Evolutionary conservation across 2,113 vertebrate genomes (phyloP).

Genomic region (Actenoides hombroni): DNA sequence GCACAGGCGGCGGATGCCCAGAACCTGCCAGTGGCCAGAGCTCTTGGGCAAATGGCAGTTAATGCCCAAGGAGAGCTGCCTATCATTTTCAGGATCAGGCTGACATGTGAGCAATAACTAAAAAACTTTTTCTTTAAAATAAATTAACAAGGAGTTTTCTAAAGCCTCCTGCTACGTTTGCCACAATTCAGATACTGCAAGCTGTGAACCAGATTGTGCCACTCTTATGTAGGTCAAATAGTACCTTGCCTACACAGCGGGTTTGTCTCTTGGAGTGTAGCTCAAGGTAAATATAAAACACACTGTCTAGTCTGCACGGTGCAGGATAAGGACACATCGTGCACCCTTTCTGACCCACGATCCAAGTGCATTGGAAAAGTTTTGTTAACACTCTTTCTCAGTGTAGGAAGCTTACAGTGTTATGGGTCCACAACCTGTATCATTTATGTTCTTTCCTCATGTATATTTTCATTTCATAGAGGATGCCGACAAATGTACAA

Average conservation of each 20-base stretch:
- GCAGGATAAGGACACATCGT: neutral
- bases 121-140: neutral
- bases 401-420: neutral
- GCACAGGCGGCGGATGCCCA: neutral
- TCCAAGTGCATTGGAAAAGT: neutral
- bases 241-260: neutral
- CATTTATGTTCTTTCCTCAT: neutral
- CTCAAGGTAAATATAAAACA: neutral
- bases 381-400: neutral
- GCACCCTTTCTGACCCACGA: neutral
- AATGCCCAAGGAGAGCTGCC: neutral
- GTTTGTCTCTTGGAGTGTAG: neutral
- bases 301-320: neutral
- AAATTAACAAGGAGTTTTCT: neutral
- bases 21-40: neutral
- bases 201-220: slow-evolving; percentile 30
- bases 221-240: slow-evolving; percentile 12
- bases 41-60: neutral
- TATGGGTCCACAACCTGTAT: neutral
- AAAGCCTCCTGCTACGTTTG: neutral
- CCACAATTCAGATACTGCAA: neutral
- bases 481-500: neutral
- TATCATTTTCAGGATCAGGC: neutral
- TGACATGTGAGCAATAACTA: neutral
- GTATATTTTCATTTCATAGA: neutral